A percentile compares a stretch with the other conserved stretches of the same genome.
These are phyloP conservation scores for Drosophila suboccidentalis DNA, from an alignment of 2,888 invertebrate genomes.

Conservation along the genomic window DNA sequence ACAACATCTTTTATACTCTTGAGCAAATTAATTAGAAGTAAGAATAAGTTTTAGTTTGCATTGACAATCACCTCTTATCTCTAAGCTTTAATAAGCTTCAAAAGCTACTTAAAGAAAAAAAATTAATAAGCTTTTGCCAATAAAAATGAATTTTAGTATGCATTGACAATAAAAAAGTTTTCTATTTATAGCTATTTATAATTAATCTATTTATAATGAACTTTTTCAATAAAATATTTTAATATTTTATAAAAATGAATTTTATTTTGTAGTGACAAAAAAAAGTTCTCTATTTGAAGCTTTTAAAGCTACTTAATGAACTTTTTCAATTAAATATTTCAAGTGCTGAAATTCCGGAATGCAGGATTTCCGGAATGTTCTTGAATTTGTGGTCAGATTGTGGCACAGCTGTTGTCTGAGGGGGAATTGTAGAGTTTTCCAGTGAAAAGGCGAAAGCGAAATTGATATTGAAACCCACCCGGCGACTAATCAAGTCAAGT, in stretches of 20 bases:
- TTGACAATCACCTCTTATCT: too few relatives aligned
- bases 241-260: too few relatives aligned
- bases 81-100: too few relatives aligned
- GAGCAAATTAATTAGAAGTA: not conserved
- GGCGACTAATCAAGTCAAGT: slow-evolving; percentile 32
- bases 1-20: not conserved
- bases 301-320: not conserved
- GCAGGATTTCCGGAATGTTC: not conserved
- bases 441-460: not conserved
- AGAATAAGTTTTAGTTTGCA: not conserved
- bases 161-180: too few relatives aligned
- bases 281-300: not conserved
- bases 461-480: slow-evolving; percentile 10
- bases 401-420: slow-evolving; percentile 6
- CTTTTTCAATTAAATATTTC: not conserved
- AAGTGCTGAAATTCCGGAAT: too few relatives aligned
- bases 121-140: too few relatives aligned
- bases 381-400: not conserved
- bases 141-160: not conserved
- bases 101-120: too few relatives aligned
- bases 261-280: too few relatives aligned
- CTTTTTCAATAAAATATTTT: too few relatives aligned
- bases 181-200: too few relatives aligned
- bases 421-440: not conserved
- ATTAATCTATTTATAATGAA: too few relatives aligned